Evolutionary conservation across 2,797 vertebrate genomes (phyloP).

Genomic region (Pseudocheirus occidentalis): DNA sequence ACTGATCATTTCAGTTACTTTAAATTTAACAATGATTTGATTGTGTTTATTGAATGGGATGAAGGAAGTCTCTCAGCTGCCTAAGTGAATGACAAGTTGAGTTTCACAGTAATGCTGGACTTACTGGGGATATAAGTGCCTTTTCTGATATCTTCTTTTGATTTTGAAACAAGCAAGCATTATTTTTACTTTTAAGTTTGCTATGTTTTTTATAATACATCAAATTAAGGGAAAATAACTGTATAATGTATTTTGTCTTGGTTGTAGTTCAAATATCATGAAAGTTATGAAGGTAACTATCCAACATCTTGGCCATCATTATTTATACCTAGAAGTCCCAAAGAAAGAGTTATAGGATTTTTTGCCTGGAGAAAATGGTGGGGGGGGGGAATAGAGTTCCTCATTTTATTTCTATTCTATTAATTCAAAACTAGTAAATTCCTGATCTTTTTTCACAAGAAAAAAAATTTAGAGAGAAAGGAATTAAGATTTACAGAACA

Average conservation of each 20-base stretch:
- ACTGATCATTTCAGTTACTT: background rate
- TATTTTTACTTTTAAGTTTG: background rate
- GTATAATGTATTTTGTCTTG: background rate
- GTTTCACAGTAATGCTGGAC: background rate
- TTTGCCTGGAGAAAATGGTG: background rate
- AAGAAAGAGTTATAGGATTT: background rate
- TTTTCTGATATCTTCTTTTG: background rate
- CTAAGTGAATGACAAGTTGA: background rate
- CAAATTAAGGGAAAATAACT: background rate
- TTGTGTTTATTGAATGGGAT: background rate
- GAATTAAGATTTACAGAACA: background rate
- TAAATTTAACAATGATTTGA: background rate
- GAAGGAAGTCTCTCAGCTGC: background rate
- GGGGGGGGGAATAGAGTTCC: background rate
- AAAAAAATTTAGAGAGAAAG: background rate
- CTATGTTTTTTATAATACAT: background rate
- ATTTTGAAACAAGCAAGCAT: background rate
- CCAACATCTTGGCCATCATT: background rate
- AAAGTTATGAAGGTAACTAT: background rate
- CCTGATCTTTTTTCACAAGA: background rate
- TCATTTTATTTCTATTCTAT: background rate
- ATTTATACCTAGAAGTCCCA: background rate
- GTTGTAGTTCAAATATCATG: background rate
- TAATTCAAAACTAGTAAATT: background rate
- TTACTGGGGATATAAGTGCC: background rate